Evolutionary conservation across 1,140 invertebrate species (phyloP), one percentile per base, ranked within the genome.

Genomic region (Pentalonia nigronervosa): DNA sequence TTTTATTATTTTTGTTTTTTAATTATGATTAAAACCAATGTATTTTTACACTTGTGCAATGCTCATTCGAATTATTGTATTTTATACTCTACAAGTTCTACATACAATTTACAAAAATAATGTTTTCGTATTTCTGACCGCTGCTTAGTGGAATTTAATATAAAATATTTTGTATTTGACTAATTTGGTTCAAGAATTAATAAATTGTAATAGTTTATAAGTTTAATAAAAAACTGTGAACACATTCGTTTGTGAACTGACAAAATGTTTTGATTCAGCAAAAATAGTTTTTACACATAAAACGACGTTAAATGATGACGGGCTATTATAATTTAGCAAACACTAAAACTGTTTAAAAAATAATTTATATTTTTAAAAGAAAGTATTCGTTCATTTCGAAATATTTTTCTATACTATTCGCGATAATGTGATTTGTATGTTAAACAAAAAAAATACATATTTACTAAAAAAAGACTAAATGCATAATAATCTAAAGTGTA

Each of bases 221-320:
- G 76, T 20, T 36, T 83, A 36, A 23, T 36, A 83, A 23, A 30
- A 83, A 83, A 83, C 23, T 8, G 76, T 83, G 20, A 83, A 83
- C 60, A n/a, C 30, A 17, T 36, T 83, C 34, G 23, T 83, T 83
- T 36, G 20, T 21, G 8, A 36, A 83, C 17, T 20, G 76, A 36
- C 76, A 36, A 83, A 83, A 60, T 83, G n/a, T 83, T 83, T 7
- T 23, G 76, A 83, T 83, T 83, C 76, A 83, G 76, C 76, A 83
- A 34, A 36, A 84, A 84, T 84, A 84, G 41, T 84, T 84, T 84
- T 84, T 84, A 84, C 23, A 23, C 34, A 36, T 83, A 83, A 45
- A 84, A 84, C 23, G 0, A 84, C 21, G 41, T 84, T 84, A 8
- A 41, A 84, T 84, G 83, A 84, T 84, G 36, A 41, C 83, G 25